Conservation (phyloP, 2,797 vertebrate genomes). For the Coracias cyanogaster region DNA sequence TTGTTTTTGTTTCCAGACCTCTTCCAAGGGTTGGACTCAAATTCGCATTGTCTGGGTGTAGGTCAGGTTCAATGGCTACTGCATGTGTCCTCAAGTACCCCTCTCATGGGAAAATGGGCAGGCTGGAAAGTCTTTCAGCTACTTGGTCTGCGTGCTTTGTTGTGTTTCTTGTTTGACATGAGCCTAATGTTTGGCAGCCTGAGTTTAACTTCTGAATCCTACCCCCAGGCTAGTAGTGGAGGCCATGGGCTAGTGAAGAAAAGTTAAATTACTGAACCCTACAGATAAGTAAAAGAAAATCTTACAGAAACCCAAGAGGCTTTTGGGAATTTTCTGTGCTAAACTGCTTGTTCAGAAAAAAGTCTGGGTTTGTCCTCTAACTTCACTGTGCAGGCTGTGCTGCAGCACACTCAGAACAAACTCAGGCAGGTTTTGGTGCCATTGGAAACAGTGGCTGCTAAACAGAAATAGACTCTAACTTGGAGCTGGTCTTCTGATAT, state of each 20-base stretch:
- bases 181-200: conserved; percentile 39
- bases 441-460: conserved; percentile 35
- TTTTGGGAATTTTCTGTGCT: not conserved
- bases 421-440: not conserved
- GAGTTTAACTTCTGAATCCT: conserved; percentile 3
- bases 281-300: not conserved
- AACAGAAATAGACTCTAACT: conserved; percentile 32
- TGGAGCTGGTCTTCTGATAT: not conserved
- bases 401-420: not conserved
- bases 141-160: conserved; percentile 20
- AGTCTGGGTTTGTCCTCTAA: not conserved
- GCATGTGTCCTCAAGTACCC: conserved; percentile 9
- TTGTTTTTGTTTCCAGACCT: conserved; percentile 61
- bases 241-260: not conserved
- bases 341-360: not conserved
- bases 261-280: not conserved
- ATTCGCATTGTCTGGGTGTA: conserved; percentile 56
- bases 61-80: conserved; percentile 63
- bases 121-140: conserved; percentile 37
- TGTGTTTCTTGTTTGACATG: not conserved
- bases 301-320: not conserved
- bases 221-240: not conserved
- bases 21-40: conserved; percentile 60
- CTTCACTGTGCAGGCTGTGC: not conserved
- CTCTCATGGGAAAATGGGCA: conserved; percentile 22